Percentiles rank a stretch among this genome's conserved stretches.
phyloP scores from a whole-genome alignment of 2,113 vertebrate species.

The Brachyhypopomus gauderio region DNA sequence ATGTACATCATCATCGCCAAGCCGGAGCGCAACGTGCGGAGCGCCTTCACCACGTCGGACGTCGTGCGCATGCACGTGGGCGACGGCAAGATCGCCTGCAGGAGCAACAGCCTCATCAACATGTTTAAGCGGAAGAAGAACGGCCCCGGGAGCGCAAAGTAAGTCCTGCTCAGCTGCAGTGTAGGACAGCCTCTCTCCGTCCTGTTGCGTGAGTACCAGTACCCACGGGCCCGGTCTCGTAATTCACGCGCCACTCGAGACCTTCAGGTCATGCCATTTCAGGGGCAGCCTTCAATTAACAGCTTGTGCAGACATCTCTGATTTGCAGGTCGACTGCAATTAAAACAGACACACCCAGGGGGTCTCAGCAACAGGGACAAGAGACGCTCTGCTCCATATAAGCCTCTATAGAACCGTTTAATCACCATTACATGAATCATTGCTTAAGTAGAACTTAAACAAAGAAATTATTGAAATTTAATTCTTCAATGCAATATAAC shows the following conservation, averaged over 20 bases:
- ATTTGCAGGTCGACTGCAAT: constrained; percentile 58
- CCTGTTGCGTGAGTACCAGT: constrained; percentile 66
- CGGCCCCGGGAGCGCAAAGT: constrained; percentile 87
- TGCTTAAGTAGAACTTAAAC: constrained; percentile 2
- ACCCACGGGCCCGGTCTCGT: constrained; percentile 55
- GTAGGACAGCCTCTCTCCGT: constrained; percentile 57
- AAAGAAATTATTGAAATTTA: neutral
- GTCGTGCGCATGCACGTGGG: constrained; percentile 98
- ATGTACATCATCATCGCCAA: constrained; percentile 99
- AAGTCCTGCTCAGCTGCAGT: constrained; percentile 60
- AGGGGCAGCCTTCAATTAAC: constrained; percentile 69
- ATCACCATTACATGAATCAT: constrained; percentile 23
- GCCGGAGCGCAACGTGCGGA: constrained; percentile 94
- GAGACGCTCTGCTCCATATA: constrained; percentile 36
- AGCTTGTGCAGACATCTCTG: constrained; percentile 57
- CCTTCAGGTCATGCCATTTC: constrained; percentile 62
- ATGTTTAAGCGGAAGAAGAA: constrained; percentile 98
- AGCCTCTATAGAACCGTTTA: constrained; percentile 25
- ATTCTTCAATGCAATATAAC: neutral
- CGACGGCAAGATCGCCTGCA: constrained; percentile 91
- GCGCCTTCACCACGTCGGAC: constrained; percentile 97
- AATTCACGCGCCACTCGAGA: constrained; percentile 57
- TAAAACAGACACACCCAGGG: constrained; percentile 69
- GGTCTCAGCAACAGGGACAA: constrained; percentile 54
- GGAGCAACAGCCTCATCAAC: constrained; percentile 92